These are phyloP conservation scores for Ellobium chinense DNA, from an alignment of 2,888 invertebrate species.

Conservation along the genomic window DNA sequence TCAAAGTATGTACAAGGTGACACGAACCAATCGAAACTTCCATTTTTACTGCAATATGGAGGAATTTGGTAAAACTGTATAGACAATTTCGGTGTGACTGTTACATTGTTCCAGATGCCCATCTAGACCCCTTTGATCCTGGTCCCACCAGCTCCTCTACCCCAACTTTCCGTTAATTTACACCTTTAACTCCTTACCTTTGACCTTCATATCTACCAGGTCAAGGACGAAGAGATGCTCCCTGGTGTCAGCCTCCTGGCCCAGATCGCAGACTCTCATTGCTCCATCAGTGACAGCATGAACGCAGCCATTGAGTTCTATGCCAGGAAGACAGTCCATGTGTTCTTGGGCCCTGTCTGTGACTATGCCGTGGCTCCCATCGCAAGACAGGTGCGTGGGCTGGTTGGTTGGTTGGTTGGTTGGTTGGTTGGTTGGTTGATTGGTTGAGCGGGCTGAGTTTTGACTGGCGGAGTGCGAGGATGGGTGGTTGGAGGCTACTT, in stretches of 20 bases:
- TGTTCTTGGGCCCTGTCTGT: slow-evolving; percentile 75
- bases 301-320: slow-evolving; percentile 72
- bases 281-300: slow-evolving; percentile 68
- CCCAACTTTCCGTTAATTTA: background rate
- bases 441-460: too few species aligned
- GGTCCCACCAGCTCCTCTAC: background rate
- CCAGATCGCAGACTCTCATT: slow-evolving; percentile 61
- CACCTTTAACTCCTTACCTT: background rate
- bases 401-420: too few species aligned
- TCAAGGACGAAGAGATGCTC: slow-evolving; percentile 15
- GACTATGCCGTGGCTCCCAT: slow-evolving; percentile 90
- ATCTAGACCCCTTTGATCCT: background rate
- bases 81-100: background rate
- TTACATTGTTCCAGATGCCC: too few species aligned
- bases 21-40: too few species aligned
- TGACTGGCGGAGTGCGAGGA: too few species aligned
- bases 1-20: too few species aligned
- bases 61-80: too few species aligned
- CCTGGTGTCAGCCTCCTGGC: slow-evolving; percentile 49
- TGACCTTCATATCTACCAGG: background rate
- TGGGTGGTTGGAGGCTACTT: too few species aligned
- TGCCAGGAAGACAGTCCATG: slow-evolving; percentile 63
- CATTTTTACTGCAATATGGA: too few species aligned
- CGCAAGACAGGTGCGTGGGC: slow-evolving; percentile 83
- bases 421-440: too few species aligned